These are phyloP conservation scores for Drosophila nikananu DNA, from an alignment of 1,140 invertebrate genomes.

Conservation along the genomic window DNA sequence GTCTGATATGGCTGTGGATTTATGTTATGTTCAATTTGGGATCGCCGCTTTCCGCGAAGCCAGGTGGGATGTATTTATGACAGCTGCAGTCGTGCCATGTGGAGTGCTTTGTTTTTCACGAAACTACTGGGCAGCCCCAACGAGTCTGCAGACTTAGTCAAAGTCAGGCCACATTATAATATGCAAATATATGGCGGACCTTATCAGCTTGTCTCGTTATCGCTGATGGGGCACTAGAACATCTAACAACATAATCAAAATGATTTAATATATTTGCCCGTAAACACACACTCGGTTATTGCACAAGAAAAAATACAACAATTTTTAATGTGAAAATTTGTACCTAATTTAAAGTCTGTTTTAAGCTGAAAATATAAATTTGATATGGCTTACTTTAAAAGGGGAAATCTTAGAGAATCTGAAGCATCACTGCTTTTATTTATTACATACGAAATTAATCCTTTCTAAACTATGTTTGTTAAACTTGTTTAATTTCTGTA, in stretches of 20 bases:
- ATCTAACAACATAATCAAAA: slow-evolving; percentile 74
- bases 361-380: neutral
- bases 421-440: neutral
- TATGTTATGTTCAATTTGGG: slow-evolving; percentile 36
- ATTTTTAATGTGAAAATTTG: neutral
- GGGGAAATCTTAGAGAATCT: neutral
- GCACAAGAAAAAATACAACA: neutral
- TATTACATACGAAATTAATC: neutral
- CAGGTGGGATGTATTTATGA: slow-evolving; percentile 39
- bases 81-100: slow-evolving; percentile 52
- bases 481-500: too few species aligned
- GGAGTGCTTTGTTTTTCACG: slow-evolving; percentile 55
- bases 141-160: slow-evolving; percentile 45
- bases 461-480: neutral
- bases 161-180: slow-evolving; percentile 60
- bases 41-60: slow-evolving; percentile 28
- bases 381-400: too few species aligned
- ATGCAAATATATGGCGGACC: slow-evolving; percentile 68
- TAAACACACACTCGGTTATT: slow-evolving; percentile 47
- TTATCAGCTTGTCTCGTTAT: slow-evolving; percentile 64
- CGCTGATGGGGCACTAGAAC: slow-evolving; percentile 49
- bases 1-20: slow-evolving; percentile 26
- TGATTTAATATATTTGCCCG: slow-evolving; percentile 78
- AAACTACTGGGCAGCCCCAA: slow-evolving; percentile 36
- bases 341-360: neutral